A percentile compares a stretch with the other conserved stretches of the same genome.
phyloP scores from a whole-genome alignment of 2,113 vertebrate genomes.

The Hystrix cristata region DNA sequence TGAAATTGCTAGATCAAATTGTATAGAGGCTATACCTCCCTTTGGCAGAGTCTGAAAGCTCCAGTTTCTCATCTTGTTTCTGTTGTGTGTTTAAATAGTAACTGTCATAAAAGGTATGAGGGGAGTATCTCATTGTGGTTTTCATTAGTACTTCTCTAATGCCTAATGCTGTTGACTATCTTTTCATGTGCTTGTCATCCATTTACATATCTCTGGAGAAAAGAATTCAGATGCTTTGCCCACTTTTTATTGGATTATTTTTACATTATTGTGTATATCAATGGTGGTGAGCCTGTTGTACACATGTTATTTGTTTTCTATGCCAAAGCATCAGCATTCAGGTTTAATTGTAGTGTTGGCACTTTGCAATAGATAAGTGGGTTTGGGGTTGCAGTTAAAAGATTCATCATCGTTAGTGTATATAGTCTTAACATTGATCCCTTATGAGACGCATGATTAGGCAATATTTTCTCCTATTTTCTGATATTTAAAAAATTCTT shows the following conservation, averaged over 20 bases:
- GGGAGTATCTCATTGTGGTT: neutral
- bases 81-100: neutral
- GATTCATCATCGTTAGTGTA: neutral
- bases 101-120: neutral
- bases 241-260: neutral
- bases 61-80: neutral
- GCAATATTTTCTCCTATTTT: neutral
- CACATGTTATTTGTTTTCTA: neutral
- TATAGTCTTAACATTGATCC: neutral
- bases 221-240: neutral
- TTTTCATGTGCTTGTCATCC: neutral
- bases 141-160: slow-evolving; percentile 2
- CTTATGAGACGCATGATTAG: neutral
- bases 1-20: neutral
- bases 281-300: neutral
- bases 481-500: neutral
- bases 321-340: neutral
- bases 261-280: neutral
- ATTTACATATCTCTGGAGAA: neutral
- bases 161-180: neutral
- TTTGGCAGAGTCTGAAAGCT: neutral
- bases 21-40: neutral
- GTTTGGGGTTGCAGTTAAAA: neutral
- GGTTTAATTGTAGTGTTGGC: neutral
- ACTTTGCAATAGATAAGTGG: too few relatives aligned